phyloP scores from a whole-genome alignment of 2,888 invertebrate genomes.

The Chironomus tentans region DNA sequence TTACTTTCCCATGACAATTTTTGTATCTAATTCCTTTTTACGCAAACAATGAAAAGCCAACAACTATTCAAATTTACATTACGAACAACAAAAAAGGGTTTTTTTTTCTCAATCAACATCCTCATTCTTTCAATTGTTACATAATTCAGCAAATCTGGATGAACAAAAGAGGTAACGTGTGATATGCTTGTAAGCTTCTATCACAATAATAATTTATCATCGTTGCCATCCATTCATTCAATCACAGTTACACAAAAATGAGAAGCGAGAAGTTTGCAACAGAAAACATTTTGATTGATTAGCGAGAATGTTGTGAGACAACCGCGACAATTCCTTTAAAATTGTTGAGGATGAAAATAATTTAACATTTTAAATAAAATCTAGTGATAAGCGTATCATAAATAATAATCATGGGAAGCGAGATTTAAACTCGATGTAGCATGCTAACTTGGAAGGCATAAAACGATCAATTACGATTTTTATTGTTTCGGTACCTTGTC shows the following conservation, averaged over 20 bases:
- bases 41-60: too few species aligned
- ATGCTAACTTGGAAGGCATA: neutral
- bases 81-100: neutral
- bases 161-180: neutral
- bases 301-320: slow-evolving; percentile 12
- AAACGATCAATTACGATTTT: slow-evolving; percentile 23
- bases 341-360: slow-evolving; percentile 11
- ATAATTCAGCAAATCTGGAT: neutral
- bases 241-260: neutral
- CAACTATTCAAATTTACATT: neutral
- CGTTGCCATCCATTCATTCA: neutral
- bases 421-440: too few species aligned
- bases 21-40: neutral
- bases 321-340: slow-evolving; percentile 24
- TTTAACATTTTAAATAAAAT: neutral
- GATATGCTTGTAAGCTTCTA: neutral
- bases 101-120: neutral
- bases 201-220: slow-evolving; percentile 25
- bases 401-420: neutral
- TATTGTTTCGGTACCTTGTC: slow-evolving; percentile 24
- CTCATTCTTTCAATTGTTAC: neutral
- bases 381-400: slow-evolving; percentile 12
- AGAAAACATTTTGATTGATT: slow-evolving; percentile 15
- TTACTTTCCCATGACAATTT: neutral
- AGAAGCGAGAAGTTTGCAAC: too few species aligned